Percentiles rank a stretch among this genome's conserved stretches.
phyloP scores from a whole-genome alignment of 2,113 vertebrate genomes.

The Nestor notabilis region DNA sequence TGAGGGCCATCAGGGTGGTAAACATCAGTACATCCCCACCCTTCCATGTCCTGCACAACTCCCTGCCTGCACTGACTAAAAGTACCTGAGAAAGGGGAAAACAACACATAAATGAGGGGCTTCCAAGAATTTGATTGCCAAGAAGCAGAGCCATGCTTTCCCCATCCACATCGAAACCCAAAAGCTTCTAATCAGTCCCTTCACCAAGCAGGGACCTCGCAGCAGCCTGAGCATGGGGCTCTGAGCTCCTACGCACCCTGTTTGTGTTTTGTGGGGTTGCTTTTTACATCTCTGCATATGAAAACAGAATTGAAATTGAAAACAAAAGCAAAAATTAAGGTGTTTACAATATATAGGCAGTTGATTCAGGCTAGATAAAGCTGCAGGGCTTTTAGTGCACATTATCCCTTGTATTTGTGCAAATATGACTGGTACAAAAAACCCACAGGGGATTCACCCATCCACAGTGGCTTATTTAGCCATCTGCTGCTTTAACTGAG shows the following conservation, averaged over 20 bases:
- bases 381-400: background rate
- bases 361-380: background rate
- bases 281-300: background rate
- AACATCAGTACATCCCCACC: background rate
- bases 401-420: background rate
- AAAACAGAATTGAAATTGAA: background rate
- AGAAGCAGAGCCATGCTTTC: background rate
- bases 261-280: background rate
- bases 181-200: background rate
- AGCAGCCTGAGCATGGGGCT: background rate
- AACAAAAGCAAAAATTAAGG: background rate
- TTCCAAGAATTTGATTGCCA: background rate
- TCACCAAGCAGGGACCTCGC: fast-evolving
- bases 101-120: background rate
- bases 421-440: background rate
- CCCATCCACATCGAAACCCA: background rate
- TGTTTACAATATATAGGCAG: background rate
- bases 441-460: background rate
- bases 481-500: background rate
- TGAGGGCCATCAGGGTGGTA: background rate
- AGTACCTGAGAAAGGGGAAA: background rate
- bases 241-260: background rate
- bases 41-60: background rate
- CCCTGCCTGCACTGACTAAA: background rate
- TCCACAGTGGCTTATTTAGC: background rate